A percentile compares a stretch with the other conserved stretches of the same genome.
These are phyloP conservation scores for Thamnaconus septentrionalis DNA, from an alignment of 2,113 vertebrate species.

Conservation along the genomic window DNA sequence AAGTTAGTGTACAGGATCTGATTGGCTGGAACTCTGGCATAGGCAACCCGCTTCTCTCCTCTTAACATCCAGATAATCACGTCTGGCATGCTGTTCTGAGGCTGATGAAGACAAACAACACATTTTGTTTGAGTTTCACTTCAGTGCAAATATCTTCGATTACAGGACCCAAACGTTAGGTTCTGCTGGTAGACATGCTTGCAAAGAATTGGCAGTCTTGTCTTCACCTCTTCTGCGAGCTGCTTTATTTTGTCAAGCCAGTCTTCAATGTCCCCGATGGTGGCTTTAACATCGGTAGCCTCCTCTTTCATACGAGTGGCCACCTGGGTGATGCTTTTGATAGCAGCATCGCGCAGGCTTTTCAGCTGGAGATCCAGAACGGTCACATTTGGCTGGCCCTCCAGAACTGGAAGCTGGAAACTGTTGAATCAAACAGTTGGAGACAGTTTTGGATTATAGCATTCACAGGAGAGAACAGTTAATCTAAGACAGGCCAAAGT, in stretches of 20 bases:
- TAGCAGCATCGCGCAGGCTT: slow-evolving; percentile 78
- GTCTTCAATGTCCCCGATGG: slow-evolving; percentile 87
- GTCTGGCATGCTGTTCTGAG: slow-evolving; percentile 97
- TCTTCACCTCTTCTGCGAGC: slow-evolving; percentile 86
- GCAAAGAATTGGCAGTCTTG: not conserved
- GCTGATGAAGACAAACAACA: slow-evolving; percentile 66
- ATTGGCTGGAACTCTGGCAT: slow-evolving; percentile 87
- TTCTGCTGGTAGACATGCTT: not conserved
- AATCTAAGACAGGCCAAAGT: not conserved
- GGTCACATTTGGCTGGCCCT: slow-evolving; percentile 85
- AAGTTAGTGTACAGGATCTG: slow-evolving; percentile 85
- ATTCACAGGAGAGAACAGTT: not conserved
- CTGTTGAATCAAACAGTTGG: slow-evolving; percentile 28
- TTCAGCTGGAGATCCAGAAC: slow-evolving; percentile 88
- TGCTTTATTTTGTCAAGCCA: slow-evolving; percentile 89
- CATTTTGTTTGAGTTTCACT: not conserved
- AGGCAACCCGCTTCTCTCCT: slow-evolving; percentile 91
- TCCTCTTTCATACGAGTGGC: slow-evolving; percentile 82
- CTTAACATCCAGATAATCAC: slow-evolving; percentile 97
- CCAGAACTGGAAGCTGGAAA: slow-evolving; percentile 79
- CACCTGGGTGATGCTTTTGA: slow-evolving; percentile 79
- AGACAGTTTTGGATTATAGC: not conserved
- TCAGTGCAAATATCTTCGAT: not conserved
- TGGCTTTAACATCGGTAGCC: slow-evolving; percentile 81
- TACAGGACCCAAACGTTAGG: not conserved